Base-by-base conservation (phyloP, 2,888 invertebrate species). In the Penaeus monodon region DNA sequence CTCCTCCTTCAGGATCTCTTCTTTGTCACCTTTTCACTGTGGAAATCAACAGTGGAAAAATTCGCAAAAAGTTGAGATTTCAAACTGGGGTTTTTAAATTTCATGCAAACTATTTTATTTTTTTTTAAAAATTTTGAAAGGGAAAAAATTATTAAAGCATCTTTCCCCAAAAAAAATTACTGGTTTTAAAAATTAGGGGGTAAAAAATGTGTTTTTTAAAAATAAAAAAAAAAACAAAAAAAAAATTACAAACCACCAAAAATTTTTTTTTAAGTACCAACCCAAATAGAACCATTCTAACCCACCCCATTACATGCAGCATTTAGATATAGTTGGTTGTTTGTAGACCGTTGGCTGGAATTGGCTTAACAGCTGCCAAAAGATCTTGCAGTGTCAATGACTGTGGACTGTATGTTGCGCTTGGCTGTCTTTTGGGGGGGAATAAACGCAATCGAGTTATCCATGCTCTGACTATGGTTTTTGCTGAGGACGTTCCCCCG, bases 1-100 rank as follows among this genome's bases (percentile, higher is more conserved):
- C n/a, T 81, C 86, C 66, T 86, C 86, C 76, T 86, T 81, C 77
- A 81, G 68, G 81, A 85, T 84, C 27, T 74, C 84, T 44, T 84
- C 84, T 66, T 84, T 84, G 38, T 84, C 84, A 22, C 86, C 29
- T 80, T 68, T 33, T 86, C 85, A 44, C 85, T 85, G 85, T n/a
- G 76, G 64, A n/a, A 70, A 81, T n/a, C 49, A 68, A 2, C 65
- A 66, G 38, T 14, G 14, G 49, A 24, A 38, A 14, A 24, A 33
- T 66, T 44, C 44, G n/a, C 44, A n/a, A 20, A 44, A 22, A 24
- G 14, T 8, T 20, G 65, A 29, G 20, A 77, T 44, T 8, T 57
- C 77, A 20, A 57, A 17, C 3, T 57, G 14, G 2, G 49, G 14
- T n/a, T n/a, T 57, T 57, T 57, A 57, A 57, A 57, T 57, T 57